Evolutionary conservation across 2,797 vertebrate genomes (phyloP).

Genomic region (Artibeus jamaicensis): DNA sequence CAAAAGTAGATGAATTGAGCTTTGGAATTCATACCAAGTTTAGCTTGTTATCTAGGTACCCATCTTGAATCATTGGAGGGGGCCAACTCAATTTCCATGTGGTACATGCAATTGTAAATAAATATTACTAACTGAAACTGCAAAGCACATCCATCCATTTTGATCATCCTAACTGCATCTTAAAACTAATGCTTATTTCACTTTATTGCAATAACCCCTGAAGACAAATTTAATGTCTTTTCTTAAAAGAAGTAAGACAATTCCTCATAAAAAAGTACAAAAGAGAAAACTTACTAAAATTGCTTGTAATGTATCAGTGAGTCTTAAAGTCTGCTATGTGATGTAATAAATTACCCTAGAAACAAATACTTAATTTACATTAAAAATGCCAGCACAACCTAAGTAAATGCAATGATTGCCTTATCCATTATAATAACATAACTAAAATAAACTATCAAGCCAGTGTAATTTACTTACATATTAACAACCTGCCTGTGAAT

Average conservation of each 20-base stretch:
- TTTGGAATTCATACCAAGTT: slow-evolving; percentile 63
- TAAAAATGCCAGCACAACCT: background rate
- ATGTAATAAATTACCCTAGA: slow-evolving; percentile 10
- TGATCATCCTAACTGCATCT: background rate
- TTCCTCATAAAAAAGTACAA: slow-evolving; percentile 31
- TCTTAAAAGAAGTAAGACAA: background rate
- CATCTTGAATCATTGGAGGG: slow-evolving; percentile 34
- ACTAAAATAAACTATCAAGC: slow-evolving; percentile 18
- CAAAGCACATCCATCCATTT: background rate
- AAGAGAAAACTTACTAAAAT: slow-evolving; percentile 51
- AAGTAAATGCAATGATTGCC: background rate
- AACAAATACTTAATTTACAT: slow-evolving; percentile 53
- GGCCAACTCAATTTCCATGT: background rate
- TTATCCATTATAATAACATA: background rate
- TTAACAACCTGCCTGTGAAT: background rate
- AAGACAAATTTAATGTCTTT: slow-evolving; percentile 49
- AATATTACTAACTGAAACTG: slow-evolving; percentile 61
- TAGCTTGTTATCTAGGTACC: slow-evolving; percentile 61
- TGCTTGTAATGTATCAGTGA: background rate
- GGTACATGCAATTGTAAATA: slow-evolving; percentile 12
- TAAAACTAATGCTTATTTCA: slow-evolving; percentile 44
- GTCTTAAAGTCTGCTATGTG: background rate
- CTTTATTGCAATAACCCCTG: background rate
- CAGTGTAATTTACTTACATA: slow-evolving; percentile 53
- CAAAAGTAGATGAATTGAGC: slow-evolving; percentile 56